Percentiles rank a stretch among this genome's conserved stretches.
These are phyloP conservation scores for Dione vanillae DNA, from an alignment of 2,888 invertebrate genomes.

Conservation along the genomic window DNA sequence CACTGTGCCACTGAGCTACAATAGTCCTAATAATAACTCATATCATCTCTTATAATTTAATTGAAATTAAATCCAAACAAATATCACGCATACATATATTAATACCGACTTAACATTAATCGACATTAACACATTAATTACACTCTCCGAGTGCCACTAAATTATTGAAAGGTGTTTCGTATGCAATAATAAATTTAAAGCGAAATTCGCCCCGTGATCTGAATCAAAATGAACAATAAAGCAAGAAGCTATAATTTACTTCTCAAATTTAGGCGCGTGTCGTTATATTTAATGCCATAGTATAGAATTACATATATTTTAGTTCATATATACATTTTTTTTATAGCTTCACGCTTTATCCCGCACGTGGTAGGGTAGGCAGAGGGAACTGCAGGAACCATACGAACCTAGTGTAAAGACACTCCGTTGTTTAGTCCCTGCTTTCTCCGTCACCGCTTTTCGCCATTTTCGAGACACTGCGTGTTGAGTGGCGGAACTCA, in stretches of 20 bases:
- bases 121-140: not conserved
- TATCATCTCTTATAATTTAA: no score
- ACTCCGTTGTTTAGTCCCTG: no score
- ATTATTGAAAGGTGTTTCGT: not conserved
- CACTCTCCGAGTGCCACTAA: not conserved
- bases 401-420: no score
- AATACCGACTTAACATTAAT: not conserved
- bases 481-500: no score
- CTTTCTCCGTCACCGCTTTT: no score
- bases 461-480: no score
- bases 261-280: conserved; percentile 55
- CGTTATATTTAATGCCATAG: conserved; percentile 44
- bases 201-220: not conserved
- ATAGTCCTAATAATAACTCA: not conserved
- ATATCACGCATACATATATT: no score
- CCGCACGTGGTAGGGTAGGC: no score
- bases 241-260: conserved; percentile 49
- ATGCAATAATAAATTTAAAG: conserved; percentile 11
- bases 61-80: no score
- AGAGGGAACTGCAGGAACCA: no score
- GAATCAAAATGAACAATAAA: conserved; percentile 41
- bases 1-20: not conserved
- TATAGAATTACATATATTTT: conserved; percentile 42
- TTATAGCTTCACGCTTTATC: no score
- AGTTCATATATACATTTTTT: conserved; percentile 18